phyloP scores from a whole-genome alignment of 2,797 vertebrate genomes.

The Sardinella longiceps region DNA sequence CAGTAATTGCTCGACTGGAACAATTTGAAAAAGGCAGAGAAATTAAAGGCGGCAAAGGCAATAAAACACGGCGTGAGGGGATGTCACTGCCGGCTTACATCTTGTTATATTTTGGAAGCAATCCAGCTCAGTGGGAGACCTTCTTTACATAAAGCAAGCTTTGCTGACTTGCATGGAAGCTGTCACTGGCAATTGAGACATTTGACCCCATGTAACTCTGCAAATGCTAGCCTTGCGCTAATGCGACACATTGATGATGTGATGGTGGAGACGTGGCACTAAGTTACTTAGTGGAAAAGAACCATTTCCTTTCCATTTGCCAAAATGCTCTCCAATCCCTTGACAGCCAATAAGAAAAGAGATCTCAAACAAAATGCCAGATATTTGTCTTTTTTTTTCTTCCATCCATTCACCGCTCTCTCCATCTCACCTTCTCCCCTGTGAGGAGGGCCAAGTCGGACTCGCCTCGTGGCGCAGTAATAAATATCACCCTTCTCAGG shows the following conservation, averaged over 20 bases:
- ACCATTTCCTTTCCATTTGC: slow-evolving; percentile 19
- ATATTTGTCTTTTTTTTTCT: slow-evolving; percentile 60
- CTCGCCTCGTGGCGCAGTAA: slow-evolving; percentile 51
- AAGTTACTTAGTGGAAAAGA: not conserved
- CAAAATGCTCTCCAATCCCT: not conserved
- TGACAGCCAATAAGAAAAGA: slow-evolving; percentile 56
- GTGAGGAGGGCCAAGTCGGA: slow-evolving; percentile 37
- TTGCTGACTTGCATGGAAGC: not conserved
- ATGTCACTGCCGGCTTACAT: not conserved
- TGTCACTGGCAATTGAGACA: not conserved
- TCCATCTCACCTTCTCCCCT: slow-evolving; percentile 1
- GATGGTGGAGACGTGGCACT: not conserved
- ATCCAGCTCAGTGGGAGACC: slow-evolving; percentile 10
- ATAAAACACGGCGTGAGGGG: not conserved
- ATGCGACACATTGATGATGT: slow-evolving; percentile 11
- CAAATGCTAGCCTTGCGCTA: not conserved
- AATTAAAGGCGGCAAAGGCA: not conserved
- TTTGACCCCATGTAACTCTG: not conserved
- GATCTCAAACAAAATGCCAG: slow-evolving; percentile 59
- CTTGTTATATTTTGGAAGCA: not conserved
- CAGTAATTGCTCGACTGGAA: slow-evolving; percentile 7
- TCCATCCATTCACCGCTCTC: slow-evolving; percentile 32
- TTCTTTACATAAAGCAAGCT: slow-evolving; percentile 24
- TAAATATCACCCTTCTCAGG: slow-evolving; percentile 48
- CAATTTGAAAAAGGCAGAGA: not conserved